Base-by-base conservation (phyloP, 2,888 invertebrate genomes). In the Merodon equestris region DNA sequence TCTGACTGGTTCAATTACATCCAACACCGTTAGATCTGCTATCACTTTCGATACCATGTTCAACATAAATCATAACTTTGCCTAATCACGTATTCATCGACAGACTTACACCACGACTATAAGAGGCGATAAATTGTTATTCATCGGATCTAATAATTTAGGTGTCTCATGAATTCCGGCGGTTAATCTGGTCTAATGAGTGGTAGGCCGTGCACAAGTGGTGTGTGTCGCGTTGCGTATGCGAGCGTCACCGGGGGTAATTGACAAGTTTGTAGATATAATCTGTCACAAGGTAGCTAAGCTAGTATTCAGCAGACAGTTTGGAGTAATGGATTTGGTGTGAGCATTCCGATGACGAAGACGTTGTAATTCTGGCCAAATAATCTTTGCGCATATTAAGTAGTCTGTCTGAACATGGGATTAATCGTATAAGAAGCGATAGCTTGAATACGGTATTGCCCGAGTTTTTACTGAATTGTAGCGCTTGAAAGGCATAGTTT, bases 121-220 rank as follows among this genome's bases (percentile, higher is more conserved):
- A 36, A 53, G 63, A 61, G 42, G 38, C 70, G 50, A 74, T 68
- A 68, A 74, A 73, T 73, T 60, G 66, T 45, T 74, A 74, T 79
- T 79, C 67, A 70, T 79, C 64, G 64, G 58, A 47, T 58, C 63
- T 68, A 73, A 67, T 77, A 77, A 67, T 19, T 72, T 60, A 34
- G 38, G 48, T 58, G 67, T 68, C 63, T 44, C 79, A 53, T 36
- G 57, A 51, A 61, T 63, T 7, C n/a, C n/a, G n/a, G n/a, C n/a
- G n/a, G n/a, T n/a, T n/a, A n/a, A n/a, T 67, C 38, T 14, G 34
- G n/a, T 1, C 50, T 42, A 47, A 67, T 42, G 44, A 53, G 40
- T 19, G 53, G n/a, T n/a, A n/a, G n/a, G n/a, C n/a, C n/a, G n/a
- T n/a, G n/a, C n/a, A n/a, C n/a, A n/a, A n/a, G n/a, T n/a, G n/a